Evolutionary conservation across 2,888 invertebrate genomes (phyloP).

Genomic region (Apomyelois bistriatella): DNA sequence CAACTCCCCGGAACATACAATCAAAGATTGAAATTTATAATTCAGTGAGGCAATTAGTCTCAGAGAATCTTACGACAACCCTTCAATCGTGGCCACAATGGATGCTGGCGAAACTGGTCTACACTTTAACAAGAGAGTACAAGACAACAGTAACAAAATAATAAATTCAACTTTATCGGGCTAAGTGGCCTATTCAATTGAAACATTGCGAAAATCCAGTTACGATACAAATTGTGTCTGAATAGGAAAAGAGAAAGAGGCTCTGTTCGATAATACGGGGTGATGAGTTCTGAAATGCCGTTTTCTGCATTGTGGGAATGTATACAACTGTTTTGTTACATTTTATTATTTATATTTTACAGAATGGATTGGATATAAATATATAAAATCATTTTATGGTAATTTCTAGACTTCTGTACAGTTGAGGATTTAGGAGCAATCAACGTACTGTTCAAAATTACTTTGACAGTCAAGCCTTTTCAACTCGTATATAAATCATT

Average conservation of each 20-base stretch:
- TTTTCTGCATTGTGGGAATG: too few species aligned
- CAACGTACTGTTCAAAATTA: too few species aligned
- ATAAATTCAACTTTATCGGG: slow-evolving; percentile 45
- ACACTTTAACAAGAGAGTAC: slow-evolving; percentile 24
- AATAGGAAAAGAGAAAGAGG: slow-evolving; percentile 57
- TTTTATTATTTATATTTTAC: too few species aligned
- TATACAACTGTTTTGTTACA: too few species aligned
- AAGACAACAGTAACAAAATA: slow-evolving; percentile 43
- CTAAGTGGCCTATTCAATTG: slow-evolving; percentile 58
- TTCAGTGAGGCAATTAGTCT: slow-evolving; percentile 1
- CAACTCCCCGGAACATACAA: too few species aligned
- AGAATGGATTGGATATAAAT: too few species aligned
- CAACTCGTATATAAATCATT: too few species aligned
- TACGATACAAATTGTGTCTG: slow-evolving; percentile 62
- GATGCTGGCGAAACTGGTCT: slow-evolving; percentile 4
- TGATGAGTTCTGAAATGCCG: background rate
- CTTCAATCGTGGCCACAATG: slow-evolving; percentile 8
- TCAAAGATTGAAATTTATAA: too few species aligned
- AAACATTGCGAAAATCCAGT: slow-evolving; percentile 67
- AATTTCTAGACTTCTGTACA: too few species aligned
- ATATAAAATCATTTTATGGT: too few species aligned
- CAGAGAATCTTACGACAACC: slow-evolving; percentile 1
- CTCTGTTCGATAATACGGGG: background rate
- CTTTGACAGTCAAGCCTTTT: too few species aligned
- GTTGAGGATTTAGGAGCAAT: too few species aligned